Evolutionary conservation across 37 sponge, comb jelly and placozoan species (phyloP).

Genomic region (Lycopodina hypogea): DNA sequence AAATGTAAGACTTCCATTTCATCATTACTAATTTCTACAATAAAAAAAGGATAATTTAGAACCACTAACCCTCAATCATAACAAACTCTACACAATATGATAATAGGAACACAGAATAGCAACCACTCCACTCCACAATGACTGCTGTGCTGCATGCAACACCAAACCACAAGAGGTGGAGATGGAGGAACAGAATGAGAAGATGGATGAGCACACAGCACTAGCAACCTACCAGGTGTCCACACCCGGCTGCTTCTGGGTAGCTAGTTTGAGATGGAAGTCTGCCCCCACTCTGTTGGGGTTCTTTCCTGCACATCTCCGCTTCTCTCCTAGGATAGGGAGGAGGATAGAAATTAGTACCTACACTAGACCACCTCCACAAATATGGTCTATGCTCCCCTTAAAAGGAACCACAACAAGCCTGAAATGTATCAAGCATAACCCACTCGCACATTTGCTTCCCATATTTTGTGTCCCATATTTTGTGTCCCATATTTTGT

Average conservation of each 20-base stretch:
- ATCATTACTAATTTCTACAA: too few relatives aligned
- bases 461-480: too few relatives aligned
- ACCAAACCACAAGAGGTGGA: too few relatives aligned
- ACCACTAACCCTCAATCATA: too few relatives aligned
- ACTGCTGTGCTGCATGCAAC: not conserved
- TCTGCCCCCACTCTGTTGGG: constrained; percentile 82
- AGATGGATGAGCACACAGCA: not conserved
- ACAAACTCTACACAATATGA: too few relatives aligned
- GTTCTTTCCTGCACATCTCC: constrained; percentile 39
- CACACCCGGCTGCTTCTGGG: not conserved
- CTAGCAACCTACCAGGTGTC: not conserved
- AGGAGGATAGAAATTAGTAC: not conserved
- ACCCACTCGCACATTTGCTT: too few relatives aligned
- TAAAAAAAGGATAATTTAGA: too few relatives aligned
- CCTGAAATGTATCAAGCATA: too few relatives aligned
- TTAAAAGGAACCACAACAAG: too few relatives aligned
- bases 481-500: not conserved
- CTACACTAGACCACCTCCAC: not conserved
- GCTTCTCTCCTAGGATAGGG: constrained; percentile 37
- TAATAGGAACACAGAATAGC: too few relatives aligned
- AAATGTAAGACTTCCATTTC: too few relatives aligned
- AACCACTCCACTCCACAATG: not conserved
- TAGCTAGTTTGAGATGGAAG: constrained; percentile 46
- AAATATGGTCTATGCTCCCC: too few relatives aligned
- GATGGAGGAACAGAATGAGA: not conserved